Evolutionary conservation across 1,140 invertebrate species (phyloP), one percentile per base, ranked within the genome.

Genomic region (Lepidostoma basale): DNA sequence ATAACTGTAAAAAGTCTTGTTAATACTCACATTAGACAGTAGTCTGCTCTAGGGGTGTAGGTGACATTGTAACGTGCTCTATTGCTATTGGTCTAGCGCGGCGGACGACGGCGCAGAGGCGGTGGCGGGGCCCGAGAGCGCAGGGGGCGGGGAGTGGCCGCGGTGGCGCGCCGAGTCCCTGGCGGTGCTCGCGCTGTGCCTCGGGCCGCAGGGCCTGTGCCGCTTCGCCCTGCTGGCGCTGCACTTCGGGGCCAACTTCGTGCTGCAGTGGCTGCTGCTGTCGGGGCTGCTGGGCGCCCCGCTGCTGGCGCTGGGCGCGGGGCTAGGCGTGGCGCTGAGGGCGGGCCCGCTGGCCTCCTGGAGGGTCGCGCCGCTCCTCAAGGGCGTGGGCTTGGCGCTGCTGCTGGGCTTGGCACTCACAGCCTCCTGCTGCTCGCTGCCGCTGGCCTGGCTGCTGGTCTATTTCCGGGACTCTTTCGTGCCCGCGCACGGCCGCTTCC

Each of bases 391-490:
- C 22, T 89, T 95, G 58, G 88, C 93, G 0, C 79, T 96, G 54
- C 83, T 96, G 6, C 79, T 92, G 62, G 87, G 89, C 1, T 93
- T 95, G 78, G 89, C 89, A 4, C 83, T 95, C 22, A 87, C 94
- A 59, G 93, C 93, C 28, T 87, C 95, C 68, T 96, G 96, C 79
- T 93, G 91, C 74, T 90, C 93, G 45, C 88, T 95, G 9, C 92
- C 92, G 2, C 84, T 96, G 10, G 92, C 93, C 5, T 97, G 94
- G 94, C 88, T 96, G 80, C 90, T 96, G 74, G 88, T 95, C 47
- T 97, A 94, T 79, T 92, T 88, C 74, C 85, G 93, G 69, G 94
- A 96, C 79, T 93, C 93, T 2, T 96, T 96, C 75, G 92, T 94
- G 62, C 91, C 92, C 1, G 88, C 91, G 52, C 59, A 83, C 88